phyloP scores from a whole-genome alignment of 1,140 invertebrate genomes.

The Rhyzopertha dominica region DNA sequence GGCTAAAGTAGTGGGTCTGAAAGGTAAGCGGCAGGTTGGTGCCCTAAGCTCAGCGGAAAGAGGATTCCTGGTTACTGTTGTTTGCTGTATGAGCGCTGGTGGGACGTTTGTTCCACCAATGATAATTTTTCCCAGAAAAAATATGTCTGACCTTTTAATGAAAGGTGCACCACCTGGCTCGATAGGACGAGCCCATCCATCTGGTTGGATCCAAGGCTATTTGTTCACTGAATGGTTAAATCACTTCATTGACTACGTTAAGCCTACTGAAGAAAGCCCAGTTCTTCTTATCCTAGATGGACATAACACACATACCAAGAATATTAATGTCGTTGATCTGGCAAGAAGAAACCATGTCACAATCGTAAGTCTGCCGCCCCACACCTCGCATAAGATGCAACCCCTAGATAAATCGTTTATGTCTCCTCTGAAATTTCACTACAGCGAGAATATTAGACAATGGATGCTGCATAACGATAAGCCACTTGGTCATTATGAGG shows the following conservation, averaged over 20 bases:
- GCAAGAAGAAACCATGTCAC: constrained; percentile 34
- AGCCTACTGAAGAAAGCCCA: constrained; percentile 26
- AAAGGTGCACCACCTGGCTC: constrained; percentile 37
- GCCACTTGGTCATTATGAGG: constrained; percentile 23
- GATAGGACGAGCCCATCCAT: constrained; percentile 36
- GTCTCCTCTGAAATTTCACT: constrained; percentile 28
- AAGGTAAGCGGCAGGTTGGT: constrained; percentile 38
- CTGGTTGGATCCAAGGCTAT: constrained; percentile 29
- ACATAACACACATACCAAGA: constrained; percentile 37
- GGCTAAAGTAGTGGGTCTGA: constrained; percentile 29
- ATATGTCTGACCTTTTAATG: constrained; percentile 33
- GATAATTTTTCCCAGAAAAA: constrained; percentile 42
- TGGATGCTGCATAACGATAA: constrained; percentile 23
- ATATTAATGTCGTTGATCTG: constrained; percentile 34
- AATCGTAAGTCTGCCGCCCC: constrained; percentile 38
- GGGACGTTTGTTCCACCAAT: constrained; percentile 40
- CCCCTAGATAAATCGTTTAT: constrained; percentile 41
- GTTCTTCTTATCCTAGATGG: constrained; percentile 39
- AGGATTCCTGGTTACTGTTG: constrained; percentile 28
- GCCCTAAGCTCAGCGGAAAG: constrained; percentile 35
- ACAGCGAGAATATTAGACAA: constrained; percentile 23
- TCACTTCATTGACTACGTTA: constrained; percentile 31
- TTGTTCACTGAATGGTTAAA: constrained; percentile 37
- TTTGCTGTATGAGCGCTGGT: constrained; percentile 34
- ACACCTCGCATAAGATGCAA: constrained; percentile 42